Percentiles rank a stretch among this genome's conserved stretches.
These are phyloP conservation scores for Oligia strigilis DNA, from an alignment of 2,888 invertebrate genomes.

Conservation along the genomic window DNA sequence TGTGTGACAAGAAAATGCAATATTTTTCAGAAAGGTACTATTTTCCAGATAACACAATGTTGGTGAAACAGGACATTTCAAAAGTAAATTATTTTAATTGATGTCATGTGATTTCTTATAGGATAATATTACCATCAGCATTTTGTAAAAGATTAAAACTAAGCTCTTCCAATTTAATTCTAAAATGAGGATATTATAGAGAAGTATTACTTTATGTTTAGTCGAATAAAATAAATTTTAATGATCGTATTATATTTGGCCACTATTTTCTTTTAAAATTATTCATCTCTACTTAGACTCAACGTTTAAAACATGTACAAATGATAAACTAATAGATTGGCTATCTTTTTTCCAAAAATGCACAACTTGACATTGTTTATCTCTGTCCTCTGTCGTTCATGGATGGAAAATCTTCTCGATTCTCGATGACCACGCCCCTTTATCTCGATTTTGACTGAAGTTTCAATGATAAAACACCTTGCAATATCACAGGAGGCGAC, in stretches of 20 bases:
- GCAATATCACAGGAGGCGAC: constrained; percentile 87
- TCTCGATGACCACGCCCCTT: constrained; percentile 76
- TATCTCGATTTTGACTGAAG: constrained; percentile 81
- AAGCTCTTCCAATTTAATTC: too few species aligned
- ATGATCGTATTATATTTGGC: not conserved
- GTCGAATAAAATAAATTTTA: constrained; percentile 30
- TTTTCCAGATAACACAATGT: not conserved
- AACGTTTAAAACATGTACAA: not conserved
- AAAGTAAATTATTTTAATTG: not conserved
- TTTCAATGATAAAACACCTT: constrained; percentile 86
- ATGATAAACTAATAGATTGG: not conserved
- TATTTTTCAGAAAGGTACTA: not conserved
- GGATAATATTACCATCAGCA: not conserved
- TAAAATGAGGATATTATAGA: not conserved
- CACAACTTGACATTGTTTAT: constrained; percentile 52
- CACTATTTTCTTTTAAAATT: not conserved
- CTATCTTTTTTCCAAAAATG: constrained; percentile 20
- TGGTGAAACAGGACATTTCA: not conserved
- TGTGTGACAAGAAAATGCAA: not conserved
- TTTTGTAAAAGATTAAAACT: not conserved
- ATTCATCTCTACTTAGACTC: not conserved
- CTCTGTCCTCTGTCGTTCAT: constrained; percentile 64
- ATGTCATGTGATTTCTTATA: not conserved
- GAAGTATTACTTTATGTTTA: not conserved
- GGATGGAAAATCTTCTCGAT: constrained; percentile 69